Conservation (phyloP, 2,888 invertebrate species). For the Dryobotodes eremita region DNA sequence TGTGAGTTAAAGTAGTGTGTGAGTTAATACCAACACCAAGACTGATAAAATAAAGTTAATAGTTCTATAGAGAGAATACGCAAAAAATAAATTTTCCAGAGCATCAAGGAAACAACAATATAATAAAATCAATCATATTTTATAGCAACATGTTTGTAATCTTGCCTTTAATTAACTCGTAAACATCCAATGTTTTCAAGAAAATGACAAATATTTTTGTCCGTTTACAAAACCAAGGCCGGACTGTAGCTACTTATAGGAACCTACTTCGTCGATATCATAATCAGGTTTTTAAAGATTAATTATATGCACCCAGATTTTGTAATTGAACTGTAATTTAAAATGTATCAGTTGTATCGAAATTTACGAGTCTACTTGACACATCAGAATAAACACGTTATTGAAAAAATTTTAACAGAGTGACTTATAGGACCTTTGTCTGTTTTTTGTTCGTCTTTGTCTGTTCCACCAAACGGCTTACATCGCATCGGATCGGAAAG, state of each 20-base stretch:
- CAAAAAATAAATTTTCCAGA: constrained; percentile 29
- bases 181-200: constrained; percentile 52
- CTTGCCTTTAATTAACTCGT: constrained; percentile 57
- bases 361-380: constrained; percentile 2
- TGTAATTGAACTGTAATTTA: constrained; percentile 47
- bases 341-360: constrained; percentile 29
- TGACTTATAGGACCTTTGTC: constrained; percentile 16
- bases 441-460: too few relatives aligned
- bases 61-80: constrained; percentile 13
- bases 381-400: not conserved
- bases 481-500: too few relatives aligned
- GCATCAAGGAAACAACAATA: constrained; percentile 51
- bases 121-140: constrained; percentile 54
- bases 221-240: constrained; percentile 52
- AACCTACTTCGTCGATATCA: constrained; percentile 38
- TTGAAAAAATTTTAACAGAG: not conserved
- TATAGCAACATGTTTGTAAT: constrained; percentile 50
- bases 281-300: constrained; percentile 62
- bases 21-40: not conserved
- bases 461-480: too few relatives aligned
- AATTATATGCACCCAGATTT: constrained; percentile 60
- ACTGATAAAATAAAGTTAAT: constrained; percentile 21
- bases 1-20: too few relatives aligned
- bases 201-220: constrained; percentile 63
- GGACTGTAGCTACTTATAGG: constrained; percentile 14